These are phyloP conservation scores for Cirrhinus mrigala DNA, from an alignment of 2,797 vertebrate genomes.

Conservation along the genomic window DNA sequence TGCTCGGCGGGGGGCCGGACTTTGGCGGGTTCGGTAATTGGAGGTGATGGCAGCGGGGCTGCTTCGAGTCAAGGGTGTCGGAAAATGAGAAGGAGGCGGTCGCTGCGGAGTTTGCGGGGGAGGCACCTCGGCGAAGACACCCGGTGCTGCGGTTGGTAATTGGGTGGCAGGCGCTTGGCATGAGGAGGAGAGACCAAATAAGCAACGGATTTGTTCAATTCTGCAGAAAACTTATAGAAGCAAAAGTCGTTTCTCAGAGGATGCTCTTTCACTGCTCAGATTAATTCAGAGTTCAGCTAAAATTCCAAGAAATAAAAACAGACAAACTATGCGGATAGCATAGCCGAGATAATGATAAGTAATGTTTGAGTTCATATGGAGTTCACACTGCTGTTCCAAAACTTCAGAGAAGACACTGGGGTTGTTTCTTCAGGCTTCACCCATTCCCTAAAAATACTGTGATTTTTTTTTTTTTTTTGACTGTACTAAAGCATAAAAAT, in stretches of 20 bases:
- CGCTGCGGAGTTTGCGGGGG: slow-evolving; percentile 45
- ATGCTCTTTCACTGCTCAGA: neutral
- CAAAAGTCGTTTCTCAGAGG: slow-evolving; percentile 50
- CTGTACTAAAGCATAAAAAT: neutral
- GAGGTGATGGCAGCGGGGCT: slow-evolving; percentile 68
- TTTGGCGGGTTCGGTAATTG: slow-evolving; percentile 69
- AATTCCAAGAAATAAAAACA: neutral
- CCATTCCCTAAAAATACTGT: too few species aligned
- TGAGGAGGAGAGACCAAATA: slow-evolving; percentile 61
- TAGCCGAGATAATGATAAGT: neutral
- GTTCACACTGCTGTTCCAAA: too few species aligned
- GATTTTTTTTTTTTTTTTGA: too few species aligned
- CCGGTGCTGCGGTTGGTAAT: slow-evolving; percentile 65
- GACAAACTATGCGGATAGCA: neutral
- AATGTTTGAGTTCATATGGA: neutral
- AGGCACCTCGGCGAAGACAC: neutral
- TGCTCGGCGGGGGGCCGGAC: slow-evolving; percentile 53
- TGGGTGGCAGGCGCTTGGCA: slow-evolving; percentile 70
- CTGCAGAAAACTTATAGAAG: slow-evolving; percentile 68
- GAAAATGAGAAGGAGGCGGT: slow-evolving; percentile 48
- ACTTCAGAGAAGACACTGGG: neutral
- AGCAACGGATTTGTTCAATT: slow-evolving; percentile 78
- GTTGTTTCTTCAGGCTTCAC: neutral
- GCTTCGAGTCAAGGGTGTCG: slow-evolving; percentile 57
- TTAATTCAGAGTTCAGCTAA: neutral